Base-by-base conservation (phyloP, 2,113 vertebrate genomes). In the Anser brachyrhynchus region DNA sequence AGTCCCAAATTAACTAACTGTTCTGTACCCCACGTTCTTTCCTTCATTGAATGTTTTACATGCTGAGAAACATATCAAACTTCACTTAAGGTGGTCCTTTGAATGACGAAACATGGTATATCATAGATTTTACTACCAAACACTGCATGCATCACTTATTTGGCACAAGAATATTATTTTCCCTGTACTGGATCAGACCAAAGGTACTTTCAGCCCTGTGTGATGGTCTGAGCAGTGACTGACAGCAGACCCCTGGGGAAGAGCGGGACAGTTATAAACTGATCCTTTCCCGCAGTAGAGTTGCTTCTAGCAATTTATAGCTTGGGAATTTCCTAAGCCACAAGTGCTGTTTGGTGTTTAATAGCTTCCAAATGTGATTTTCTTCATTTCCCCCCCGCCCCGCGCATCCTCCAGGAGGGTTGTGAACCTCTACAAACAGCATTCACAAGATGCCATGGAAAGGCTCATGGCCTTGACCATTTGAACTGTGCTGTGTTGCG, bases 271-370 rank as follows among this genome's bases (percentile, higher is more conserved):
- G 21, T 52, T 61, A 87, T 18, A 49, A 87, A 76, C 33, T 33
- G 39, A 87, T 65, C 33, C 62, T 75, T 74, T 89, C 71, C 35
- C 3, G 2, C 21, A 87, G 57, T 39, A 61, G 78, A 71, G 87
- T 29, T 84, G 15, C 35, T 79, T 87, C 62, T 85, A 88, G 51
- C 4, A 2, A 87, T 72, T 78, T 85, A 79, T 43, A 85, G 92
- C 71, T 85, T 62, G 72, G 88, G 71, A 43, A 93, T 94, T 90
- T 95, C 85, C 78, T 93, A 85, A 91, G 43, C 5, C 73, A 75
- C 11, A 26, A 71, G 33, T n/a, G 44, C 13, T 44, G 11, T 39
- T 87, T 85, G 75, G 43, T 26, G 54, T 69, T 91, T 91, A 95
- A 93, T 57, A 71, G 23, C 39, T 94, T 93, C 84, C 84, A 94